Conservation (phyloP, 2,888 invertebrate genomes). For the Trachelus troglodyta region DNA sequence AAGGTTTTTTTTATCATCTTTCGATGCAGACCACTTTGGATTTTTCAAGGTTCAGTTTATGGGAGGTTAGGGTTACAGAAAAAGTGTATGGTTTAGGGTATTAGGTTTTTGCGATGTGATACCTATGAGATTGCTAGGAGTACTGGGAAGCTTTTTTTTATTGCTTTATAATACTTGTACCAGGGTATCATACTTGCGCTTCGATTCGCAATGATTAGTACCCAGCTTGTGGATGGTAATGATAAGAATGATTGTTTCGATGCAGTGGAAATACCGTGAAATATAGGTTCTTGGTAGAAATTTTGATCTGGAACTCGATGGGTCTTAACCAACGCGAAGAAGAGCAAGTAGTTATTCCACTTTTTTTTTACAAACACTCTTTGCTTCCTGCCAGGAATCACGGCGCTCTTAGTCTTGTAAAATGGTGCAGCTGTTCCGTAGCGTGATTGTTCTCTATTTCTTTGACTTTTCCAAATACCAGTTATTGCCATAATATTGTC, state of each 20-base stretch:
- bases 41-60: not conserved
- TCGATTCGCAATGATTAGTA: not conserved
- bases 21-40: not conserved
- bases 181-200: not conserved
- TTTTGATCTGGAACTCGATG: not conserved
- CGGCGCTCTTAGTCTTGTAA: not conserved
- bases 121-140: not conserved
- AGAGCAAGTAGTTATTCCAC: not conserved
- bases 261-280: not conserved
- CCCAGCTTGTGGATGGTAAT: not conserved
- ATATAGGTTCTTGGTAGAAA: not conserved
- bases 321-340: not conserved
- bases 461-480: not conserved
- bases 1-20: not conserved
- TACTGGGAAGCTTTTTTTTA: not conserved
- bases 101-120: not conserved
- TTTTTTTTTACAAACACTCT: not conserved
- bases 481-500: not conserved
- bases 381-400: constrained; percentile 1
- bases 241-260: not conserved
- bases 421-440: constrained; percentile 7
- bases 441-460: not conserved
- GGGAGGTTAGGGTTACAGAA: not conserved
- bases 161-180: not conserved
- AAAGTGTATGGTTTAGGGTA: not conserved